Conservation (phyloP, 2,113 vertebrate genomes). For the Nycticryphes semicollaris region DNA sequence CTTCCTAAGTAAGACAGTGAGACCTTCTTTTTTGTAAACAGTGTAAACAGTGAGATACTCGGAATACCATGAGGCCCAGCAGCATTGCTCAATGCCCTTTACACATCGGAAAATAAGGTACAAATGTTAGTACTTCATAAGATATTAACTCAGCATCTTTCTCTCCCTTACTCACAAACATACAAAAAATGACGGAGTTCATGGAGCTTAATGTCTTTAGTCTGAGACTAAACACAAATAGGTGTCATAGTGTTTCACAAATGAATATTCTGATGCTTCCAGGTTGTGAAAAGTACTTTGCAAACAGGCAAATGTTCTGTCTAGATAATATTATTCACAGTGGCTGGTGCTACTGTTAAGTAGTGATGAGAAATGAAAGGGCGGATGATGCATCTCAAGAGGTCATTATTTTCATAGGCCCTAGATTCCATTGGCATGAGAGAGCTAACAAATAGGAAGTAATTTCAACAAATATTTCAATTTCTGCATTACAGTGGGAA, state of each 20-base stretch:
- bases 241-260: background rate
- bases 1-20: background rate
- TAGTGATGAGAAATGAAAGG: background rate
- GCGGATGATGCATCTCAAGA: background rate
- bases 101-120: background rate
- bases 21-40: background rate
- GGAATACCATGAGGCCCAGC: rapidly evolving
- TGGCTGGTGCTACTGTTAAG: background rate
- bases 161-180: background rate
- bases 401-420: background rate
- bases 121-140: background rate
- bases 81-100: background rate
- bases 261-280: background rate
- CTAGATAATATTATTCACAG: background rate
- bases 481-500: background rate
- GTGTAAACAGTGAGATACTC: background rate
- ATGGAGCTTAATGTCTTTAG: background rate
- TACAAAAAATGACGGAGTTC: background rate
- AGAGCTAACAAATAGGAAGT: background rate
- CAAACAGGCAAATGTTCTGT: background rate
- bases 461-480: background rate
- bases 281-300: background rate
- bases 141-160: background rate
- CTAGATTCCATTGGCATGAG: background rate
- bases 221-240: background rate